Percentiles rank a stretch among this genome's conserved stretches.
phyloP scores from a whole-genome alignment of 1,140 invertebrate species.

The Formica selysi region DNA sequence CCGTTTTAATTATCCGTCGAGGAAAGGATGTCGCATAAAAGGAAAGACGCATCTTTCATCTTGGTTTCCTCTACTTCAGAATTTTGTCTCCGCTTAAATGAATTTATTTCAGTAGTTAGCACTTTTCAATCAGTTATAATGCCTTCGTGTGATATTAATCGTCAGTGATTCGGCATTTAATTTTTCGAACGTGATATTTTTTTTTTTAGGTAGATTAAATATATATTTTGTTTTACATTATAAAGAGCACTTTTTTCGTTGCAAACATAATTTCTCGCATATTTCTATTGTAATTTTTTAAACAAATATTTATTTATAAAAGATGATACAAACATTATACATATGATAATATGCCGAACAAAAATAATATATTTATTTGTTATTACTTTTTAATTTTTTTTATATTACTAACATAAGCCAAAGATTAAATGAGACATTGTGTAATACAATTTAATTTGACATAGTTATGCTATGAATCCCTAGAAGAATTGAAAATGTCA shows the following conservation, averaged over 20 bases:
- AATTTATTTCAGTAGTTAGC: constrained; percentile 29
- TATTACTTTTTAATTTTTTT: background rate
- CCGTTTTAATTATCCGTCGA: constrained; percentile 70
- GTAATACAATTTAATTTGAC: background rate
- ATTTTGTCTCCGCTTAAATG: background rate
- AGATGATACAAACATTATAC: background rate
- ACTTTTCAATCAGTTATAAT: constrained; percentile 21
- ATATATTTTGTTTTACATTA: background rate
- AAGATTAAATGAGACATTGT: background rate
- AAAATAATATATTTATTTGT: constrained; percentile 7
- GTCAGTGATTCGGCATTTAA: background rate
- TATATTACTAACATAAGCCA: background rate
- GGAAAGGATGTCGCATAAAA: constrained; percentile 27
- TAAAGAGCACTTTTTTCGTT: background rate
- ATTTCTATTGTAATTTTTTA: background rate
- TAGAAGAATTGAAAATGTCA: constrained; percentile 52
- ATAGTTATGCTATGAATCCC: background rate
- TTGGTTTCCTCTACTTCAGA: background rate
- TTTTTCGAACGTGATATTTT: background rate
- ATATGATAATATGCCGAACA: background rate
- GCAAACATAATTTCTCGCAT: background rate
- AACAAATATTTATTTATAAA: background rate
- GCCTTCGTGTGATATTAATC: background rate
- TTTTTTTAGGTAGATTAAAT: too few relatives aligned
- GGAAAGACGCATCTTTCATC: constrained; percentile 10